Evolutionary conservation across 2,888 invertebrate species (phyloP), one percentile per base, ranked within the genome.

Genomic region (Sepioteuthis lessoniana): DNA sequence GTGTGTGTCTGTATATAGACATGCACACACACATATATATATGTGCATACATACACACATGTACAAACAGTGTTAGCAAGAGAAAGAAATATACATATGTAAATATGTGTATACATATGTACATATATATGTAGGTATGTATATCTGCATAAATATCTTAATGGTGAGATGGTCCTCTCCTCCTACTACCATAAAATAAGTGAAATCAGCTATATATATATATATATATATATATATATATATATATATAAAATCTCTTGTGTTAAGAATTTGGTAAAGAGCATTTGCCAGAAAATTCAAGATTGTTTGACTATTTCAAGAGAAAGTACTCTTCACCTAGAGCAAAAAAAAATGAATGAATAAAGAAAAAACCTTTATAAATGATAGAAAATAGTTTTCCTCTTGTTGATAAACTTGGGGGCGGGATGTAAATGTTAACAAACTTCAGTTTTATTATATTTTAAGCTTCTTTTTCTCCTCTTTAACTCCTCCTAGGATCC

Each of bases 101-200:
- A 92, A 46, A 92, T 91, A 91, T 91, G 42, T 91, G 38, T 91
- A 91, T 91, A 42, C 42, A 91, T 91, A 46, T 91, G 42, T 91
- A 91, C 42, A 91, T 91, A 91, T 91, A 16, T 91, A 91, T 91
- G 16, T 91, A 38, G 38, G 38, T 91, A 91, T 91, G 21, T 91
- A 91, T 91, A 38, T 91, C 38, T 38, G 91, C 42, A 46, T 91
- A 31, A 3, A 21, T 38, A 91, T 91, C 38, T 76, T n/a, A n/a
- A 76, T n/a, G 16, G 76, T 76, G 76, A 76, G 76, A 76, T n/a
- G 76, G 76, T 76, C n/a, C n/a, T n/a, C 60, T n/a, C 76, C n/a
- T 3, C 13, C 5, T 76, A 76, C n/a, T n/a, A n/a, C n/a, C 2
- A 76, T 3, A 19, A 47, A 76, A n/a, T 76, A 16, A 76, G 16